Evolutionary conservation across 2,888 invertebrate genomes (phyloP), one percentile per base, ranked within the genome.

Genomic region (Cerceris ruficornis): DNA sequence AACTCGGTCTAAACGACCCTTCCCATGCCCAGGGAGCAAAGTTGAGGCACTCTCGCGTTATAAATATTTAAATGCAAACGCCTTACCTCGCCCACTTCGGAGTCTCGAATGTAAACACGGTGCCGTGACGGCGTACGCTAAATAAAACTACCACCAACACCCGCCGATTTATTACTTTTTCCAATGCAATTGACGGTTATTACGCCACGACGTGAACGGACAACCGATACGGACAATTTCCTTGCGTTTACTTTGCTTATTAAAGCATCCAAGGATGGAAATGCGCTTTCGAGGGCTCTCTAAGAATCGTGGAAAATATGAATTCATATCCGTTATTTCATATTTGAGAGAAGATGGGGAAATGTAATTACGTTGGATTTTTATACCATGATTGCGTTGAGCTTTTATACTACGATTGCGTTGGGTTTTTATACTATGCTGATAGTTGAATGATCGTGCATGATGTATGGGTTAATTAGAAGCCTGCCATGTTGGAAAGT

Each of bases 61-160:
- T 65, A 69, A 65, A 75, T 75, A 77, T 69, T 69, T 76, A 17
- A 65, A 9, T 14, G 42, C 14, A 8, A 13, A 46, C 15, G n/a
- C n/a, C 50, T 50, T 50, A 46, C 13, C 50, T n/a, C 13, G 8
- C 6, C 41, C 7, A 28, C 28, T 28, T 28, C 6, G 9, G 75
- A 62, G 15, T 39, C 49, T n/a, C 42, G 46, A 52, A 13, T 9
- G 69, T 6, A 59, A 59, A 59, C 58, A 28, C 28, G 8, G 7
- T 7, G 43, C 6, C 43, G 41, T 39, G 28, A 41, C n/a, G 15
- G 14, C 13, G 17, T 14, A 11, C 4, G 13, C 43, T 28, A 39
- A 52, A 57, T 52, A 64, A 46, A 72, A 13, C 46, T 8, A 8
- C 46, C 46, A 11, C 9, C 9, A 46, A 28, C 28, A 11, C 28